phyloP scores from a whole-genome alignment of 2,797 vertebrate genomes.

The Lerista edwardsae region DNA sequence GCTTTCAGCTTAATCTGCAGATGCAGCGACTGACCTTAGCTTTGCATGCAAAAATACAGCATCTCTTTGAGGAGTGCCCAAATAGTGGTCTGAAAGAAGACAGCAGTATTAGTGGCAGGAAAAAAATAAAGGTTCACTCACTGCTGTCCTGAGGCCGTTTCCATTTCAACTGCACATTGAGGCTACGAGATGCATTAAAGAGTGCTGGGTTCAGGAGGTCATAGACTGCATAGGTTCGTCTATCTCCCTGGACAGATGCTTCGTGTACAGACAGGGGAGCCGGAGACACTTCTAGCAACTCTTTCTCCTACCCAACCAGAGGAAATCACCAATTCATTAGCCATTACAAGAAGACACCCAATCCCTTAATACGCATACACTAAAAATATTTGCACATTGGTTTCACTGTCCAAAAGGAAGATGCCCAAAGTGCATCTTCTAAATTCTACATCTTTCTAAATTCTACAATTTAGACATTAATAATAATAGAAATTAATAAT shows the following conservation, averaged over 20 bases:
- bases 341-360: background rate
- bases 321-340: background rate
- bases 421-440: too few relatives aligned
- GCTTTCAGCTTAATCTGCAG: too few relatives aligned
- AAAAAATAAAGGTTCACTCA: constrained; percentile 68
- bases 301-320: constrained; percentile 78
- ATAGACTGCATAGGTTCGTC: constrained; percentile 88
- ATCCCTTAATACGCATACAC: too few relatives aligned
- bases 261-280: constrained; percentile 79
- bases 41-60: too few relatives aligned
- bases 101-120: background rate
- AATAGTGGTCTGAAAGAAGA: background rate
- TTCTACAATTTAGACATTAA: too few relatives aligned
- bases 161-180: constrained; percentile 93
- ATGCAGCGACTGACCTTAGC: too few relatives aligned
- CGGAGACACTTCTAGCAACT: constrained; percentile 88
- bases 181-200: constrained; percentile 86
- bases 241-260: constrained; percentile 87
- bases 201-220: constrained; percentile 85
- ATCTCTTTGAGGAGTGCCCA: background rate
- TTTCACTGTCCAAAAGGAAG: too few relatives aligned
- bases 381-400: background rate
- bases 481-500: too few relatives aligned
- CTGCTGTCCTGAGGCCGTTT: constrained; percentile 82
- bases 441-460: too few relatives aligned